Percentiles rank a stretch among this genome's conserved stretches.
Conservation (phyloP, 2,888 invertebrate species). For the Macaria liturata region DNA sequence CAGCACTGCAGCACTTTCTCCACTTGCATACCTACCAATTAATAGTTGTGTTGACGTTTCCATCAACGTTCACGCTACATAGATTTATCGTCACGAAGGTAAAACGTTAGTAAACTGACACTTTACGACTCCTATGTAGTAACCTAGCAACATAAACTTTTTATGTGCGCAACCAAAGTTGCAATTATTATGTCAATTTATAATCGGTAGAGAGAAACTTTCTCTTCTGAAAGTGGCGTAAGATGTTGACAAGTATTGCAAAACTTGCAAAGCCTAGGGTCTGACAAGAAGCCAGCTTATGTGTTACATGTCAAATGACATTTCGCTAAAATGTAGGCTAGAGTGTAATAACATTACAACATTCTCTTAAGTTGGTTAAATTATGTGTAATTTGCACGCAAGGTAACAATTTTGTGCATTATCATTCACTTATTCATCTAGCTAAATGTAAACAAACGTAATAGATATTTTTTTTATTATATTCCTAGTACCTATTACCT, state of each 20-base stretch:
- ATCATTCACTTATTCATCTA: too few relatives aligned
- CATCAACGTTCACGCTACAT: slow-evolving; percentile 15
- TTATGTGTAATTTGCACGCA: too few relatives aligned
- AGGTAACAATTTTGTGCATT: too few relatives aligned
- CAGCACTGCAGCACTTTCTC: slow-evolving; percentile 13
- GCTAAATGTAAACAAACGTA: too few relatives aligned
- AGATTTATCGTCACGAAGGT: slow-evolving; percentile 17
- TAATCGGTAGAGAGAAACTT: slow-evolving; percentile 18
- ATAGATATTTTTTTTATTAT: too few relatives aligned
- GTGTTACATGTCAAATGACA: slow-evolving; percentile 7
- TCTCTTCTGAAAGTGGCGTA: slow-evolving; percentile 25
- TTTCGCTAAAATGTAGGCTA: slow-evolving; percentile 10
- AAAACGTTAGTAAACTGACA: slow-evolving; percentile 12
- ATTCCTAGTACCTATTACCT: too few relatives aligned
- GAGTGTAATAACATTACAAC: neutral
- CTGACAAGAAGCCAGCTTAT: slow-evolving; percentile 3
- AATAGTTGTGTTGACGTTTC: slow-evolving; percentile 20
- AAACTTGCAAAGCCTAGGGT: slow-evolving; percentile 13
- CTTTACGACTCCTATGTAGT: slow-evolving; percentile 1
- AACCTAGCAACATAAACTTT: slow-evolving; percentile 9
- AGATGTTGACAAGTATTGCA: slow-evolving; percentile 15
- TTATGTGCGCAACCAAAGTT: slow-evolving; percentile 12
- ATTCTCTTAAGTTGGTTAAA: too few relatives aligned
- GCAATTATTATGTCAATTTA: slow-evolving; percentile 17
- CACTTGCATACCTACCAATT: slow-evolving; percentile 13